A percentile compares a stretch with the other conserved stretches of the same genome.
These are phyloP conservation scores for Caenorhabditis angaria DNA, from an alignment of 2,888 invertebrate genomes.

Conservation along the genomic window DNA sequence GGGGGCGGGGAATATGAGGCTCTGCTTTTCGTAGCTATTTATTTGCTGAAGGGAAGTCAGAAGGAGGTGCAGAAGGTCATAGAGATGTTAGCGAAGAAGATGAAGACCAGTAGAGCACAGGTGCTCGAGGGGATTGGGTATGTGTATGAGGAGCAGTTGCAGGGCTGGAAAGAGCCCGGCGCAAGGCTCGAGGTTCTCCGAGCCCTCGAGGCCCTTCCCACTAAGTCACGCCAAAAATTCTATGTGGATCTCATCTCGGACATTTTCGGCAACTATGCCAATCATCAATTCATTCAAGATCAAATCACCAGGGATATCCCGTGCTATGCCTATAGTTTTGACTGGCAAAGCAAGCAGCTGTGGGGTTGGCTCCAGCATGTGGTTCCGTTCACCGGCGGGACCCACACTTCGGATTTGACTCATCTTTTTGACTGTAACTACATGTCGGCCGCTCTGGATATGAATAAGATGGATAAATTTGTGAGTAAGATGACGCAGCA, in stretches of 20 bases:
- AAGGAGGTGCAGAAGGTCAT: slow-evolving; percentile 56
- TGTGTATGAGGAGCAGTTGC: slow-evolving; percentile 39
- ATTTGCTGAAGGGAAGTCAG: slow-evolving; percentile 51
- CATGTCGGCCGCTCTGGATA: slow-evolving; percentile 51
- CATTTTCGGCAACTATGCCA: slow-evolving; percentile 54
- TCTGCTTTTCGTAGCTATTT: slow-evolving; percentile 66
- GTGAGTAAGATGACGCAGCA: slow-evolving; percentile 49
- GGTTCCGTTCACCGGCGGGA: slow-evolving; percentile 56
- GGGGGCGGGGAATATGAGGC: slow-evolving; percentile 67
- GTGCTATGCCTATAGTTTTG: slow-evolving; percentile 53
- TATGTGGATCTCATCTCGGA: slow-evolving; percentile 55
- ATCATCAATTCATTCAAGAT: slow-evolving; percentile 46
- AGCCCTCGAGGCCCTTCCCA: not conserved
- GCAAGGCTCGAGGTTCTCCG: too few species aligned
- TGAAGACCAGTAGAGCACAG: slow-evolving; percentile 16
- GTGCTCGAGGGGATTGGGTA: slow-evolving; percentile 40
- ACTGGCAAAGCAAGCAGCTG: slow-evolving; percentile 50
- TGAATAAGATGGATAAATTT: slow-evolving; percentile 48
- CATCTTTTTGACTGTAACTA: slow-evolving; percentile 61
- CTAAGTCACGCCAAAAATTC: not conserved
- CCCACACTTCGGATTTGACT: slow-evolving; percentile 57
- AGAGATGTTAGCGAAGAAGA: slow-evolving; percentile 38
- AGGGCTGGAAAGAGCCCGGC: too few species aligned
- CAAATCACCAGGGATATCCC: slow-evolving; percentile 16
- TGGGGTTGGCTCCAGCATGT: slow-evolving; percentile 55